Conservation (phyloP, 2,113 vertebrate species). For the Lepisosteus osseus region DNA sequence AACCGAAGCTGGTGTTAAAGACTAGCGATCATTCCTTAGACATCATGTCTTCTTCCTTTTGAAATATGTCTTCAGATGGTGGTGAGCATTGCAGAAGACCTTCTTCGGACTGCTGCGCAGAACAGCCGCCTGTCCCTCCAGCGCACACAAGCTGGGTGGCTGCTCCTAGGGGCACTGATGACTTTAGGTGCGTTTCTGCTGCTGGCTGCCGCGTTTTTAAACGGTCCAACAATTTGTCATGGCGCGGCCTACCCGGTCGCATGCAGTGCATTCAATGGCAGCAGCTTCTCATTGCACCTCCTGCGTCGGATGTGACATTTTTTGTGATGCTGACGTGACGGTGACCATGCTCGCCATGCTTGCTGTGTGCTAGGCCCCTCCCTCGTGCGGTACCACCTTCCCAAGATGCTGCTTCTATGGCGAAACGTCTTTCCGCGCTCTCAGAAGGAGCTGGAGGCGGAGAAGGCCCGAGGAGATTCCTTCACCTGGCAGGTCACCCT, state of each 20-base stretch:
- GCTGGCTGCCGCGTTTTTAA: background rate
- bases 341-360: background rate
- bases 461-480: constrained; percentile 92
- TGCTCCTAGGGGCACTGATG: constrained; percentile 96
- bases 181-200: constrained; percentile 75
- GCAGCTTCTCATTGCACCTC: too few species aligned
- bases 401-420: constrained; percentile 96
- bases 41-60: background rate
- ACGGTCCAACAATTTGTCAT: background rate
- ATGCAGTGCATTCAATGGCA: too few species aligned
- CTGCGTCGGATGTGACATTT: too few species aligned
- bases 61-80: constrained; percentile 75
- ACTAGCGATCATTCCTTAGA: background rate
- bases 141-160: constrained; percentile 94
- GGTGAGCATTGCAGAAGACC: constrained; percentile 95
- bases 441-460: constrained; percentile 93
- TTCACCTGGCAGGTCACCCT: constrained; percentile 98
- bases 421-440: constrained; percentile 96
- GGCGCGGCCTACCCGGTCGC: too few species aligned
- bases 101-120: constrained; percentile 89
- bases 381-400: constrained; percentile 92
- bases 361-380: constrained; percentile 74
- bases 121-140: constrained; percentile 95
- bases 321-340: background rate
- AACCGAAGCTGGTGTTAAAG: too few species aligned